Percentiles rank a stretch among this genome's conserved stretches.
These are phyloP conservation scores for Corynorhinus townsendii DNA, from an alignment of 2,113 vertebrate genomes.

Conservation along the genomic window DNA sequence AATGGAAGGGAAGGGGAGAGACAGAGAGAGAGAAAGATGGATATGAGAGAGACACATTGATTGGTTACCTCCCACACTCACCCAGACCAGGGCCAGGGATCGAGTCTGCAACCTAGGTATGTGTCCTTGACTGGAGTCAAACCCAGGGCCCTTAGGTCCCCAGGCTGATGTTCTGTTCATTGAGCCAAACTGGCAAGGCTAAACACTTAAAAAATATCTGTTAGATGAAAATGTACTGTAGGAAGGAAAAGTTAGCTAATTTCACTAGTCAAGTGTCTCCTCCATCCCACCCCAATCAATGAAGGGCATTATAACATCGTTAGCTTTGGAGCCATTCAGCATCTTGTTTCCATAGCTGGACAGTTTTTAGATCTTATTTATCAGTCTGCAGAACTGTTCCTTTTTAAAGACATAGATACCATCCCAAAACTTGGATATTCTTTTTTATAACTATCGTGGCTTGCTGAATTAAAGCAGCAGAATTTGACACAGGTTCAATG, in stretches of 20 bases:
- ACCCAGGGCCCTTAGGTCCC: no score
- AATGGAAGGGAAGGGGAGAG: no score
- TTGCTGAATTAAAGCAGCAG: not conserved
- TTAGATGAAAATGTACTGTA: not conserved
- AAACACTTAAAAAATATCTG: not conserved
- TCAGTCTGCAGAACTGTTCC: not conserved
- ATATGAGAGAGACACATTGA: no score
- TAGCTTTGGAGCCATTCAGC: not conserved
- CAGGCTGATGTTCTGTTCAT: no score
- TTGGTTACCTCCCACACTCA: no score
- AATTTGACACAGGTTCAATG: not conserved
- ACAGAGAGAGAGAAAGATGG: no score
- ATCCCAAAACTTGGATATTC: not conserved
- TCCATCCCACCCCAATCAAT: not conserved
- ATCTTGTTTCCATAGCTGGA: not conserved
- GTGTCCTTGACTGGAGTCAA: no score
- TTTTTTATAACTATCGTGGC: not conserved
- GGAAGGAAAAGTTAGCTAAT: not conserved
- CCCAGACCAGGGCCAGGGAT: no score
- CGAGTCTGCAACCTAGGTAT: no score
- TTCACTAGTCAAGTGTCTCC: not conserved
- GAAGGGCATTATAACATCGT: not conserved
- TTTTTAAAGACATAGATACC: not conserved
- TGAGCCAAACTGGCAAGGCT: not conserved
- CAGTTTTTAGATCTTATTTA: not conserved